Conservation (phyloP, 2,888 invertebrate genomes). For the Orchesella flavescens region DNA sequence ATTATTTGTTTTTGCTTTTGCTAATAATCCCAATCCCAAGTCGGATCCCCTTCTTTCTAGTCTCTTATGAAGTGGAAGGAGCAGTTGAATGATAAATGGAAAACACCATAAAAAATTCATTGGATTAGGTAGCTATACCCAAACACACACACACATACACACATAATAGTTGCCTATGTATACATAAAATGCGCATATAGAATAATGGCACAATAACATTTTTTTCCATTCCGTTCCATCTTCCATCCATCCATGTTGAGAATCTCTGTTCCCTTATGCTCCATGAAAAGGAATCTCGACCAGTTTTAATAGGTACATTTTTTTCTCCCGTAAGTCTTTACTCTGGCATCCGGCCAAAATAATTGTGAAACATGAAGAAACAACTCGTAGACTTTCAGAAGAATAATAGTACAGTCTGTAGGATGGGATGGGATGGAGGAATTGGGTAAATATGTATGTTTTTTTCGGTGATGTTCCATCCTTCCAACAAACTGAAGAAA, state of each 20-base stretch:
- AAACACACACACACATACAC: background rate
- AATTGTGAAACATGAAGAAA: slow-evolving; percentile 28
- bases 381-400: slow-evolving; percentile 28
- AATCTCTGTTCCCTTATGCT: slow-evolving; percentile 8
- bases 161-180: too few species aligned
- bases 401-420: too few species aligned
- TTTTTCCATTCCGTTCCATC: slow-evolving; percentile 19
- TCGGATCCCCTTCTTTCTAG: too few species aligned
- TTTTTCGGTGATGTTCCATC: too few species aligned
- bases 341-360: slow-evolving; percentile 45
- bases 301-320: background rate
- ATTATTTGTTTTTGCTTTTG: too few species aligned
- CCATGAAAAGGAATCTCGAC: slow-evolving; percentile 20
- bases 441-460: too few species aligned
- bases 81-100: slow-evolving; percentile 3
- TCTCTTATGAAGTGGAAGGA: background rate
- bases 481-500: too few species aligned
- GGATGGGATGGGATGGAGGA: too few species aligned
- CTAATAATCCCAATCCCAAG: too few species aligned
- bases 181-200: too few species aligned
- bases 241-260: slow-evolving; percentile 11
- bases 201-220: slow-evolving; percentile 4
- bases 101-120: slow-evolving; percentile 18
- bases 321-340: background rate
- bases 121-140: background rate